phyloP scores from a whole-genome alignment of 2,888 invertebrate genomes.

The Escarpia spicata region DNA sequence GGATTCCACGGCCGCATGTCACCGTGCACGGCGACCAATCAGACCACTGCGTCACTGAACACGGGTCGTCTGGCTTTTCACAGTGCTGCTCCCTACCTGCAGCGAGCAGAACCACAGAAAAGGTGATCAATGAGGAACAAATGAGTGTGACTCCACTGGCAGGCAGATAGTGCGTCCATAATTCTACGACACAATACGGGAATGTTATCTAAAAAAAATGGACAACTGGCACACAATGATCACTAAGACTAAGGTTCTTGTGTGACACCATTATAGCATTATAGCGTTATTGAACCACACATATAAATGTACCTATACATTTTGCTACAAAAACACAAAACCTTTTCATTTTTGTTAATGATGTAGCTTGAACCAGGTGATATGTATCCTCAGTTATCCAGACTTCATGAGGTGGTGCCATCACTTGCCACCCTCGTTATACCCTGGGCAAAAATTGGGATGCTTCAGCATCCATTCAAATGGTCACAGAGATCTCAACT shows the following conservation, averaged over 20 bases:
- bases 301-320: too few relatives aligned
- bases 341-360: too few relatives aligned
- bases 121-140: not conserved
- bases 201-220: not conserved
- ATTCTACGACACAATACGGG: not conserved
- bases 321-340: too few relatives aligned
- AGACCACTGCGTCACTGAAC: conserved; percentile 65
- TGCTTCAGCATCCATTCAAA: too few relatives aligned
- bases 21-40: conserved; percentile 69
- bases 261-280: too few relatives aligned
- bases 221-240: not conserved
- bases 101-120: not conserved
- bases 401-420: too few relatives aligned
- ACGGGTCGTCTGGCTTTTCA: conserved; percentile 33
- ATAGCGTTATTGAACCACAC: too few relatives aligned
- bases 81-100: conserved; percentile 41
- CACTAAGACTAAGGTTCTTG: not conserved
- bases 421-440: too few relatives aligned
- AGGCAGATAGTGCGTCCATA: not conserved
- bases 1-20: conserved; percentile 71
- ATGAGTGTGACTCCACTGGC: not conserved
- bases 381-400: too few relatives aligned
- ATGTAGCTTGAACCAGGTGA: too few relatives aligned
- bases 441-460: too few relatives aligned
- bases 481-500: too few relatives aligned